Conservation (phyloP, 1,140 invertebrate species). For the Meloidogyne floridensis region DNA sequence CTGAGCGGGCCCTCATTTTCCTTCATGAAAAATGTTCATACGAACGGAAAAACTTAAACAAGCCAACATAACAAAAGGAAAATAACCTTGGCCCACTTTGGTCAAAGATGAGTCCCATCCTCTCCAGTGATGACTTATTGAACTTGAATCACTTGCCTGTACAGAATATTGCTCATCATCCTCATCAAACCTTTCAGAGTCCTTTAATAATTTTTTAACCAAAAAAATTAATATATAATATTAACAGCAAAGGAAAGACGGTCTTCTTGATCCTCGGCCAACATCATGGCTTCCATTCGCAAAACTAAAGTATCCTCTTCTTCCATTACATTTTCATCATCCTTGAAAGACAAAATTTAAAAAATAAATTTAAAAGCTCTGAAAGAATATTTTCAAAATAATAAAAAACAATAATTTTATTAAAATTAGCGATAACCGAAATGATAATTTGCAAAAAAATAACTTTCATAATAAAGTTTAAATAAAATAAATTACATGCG, state of each 20-base stretch:
- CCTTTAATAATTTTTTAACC: constrained; percentile 19
- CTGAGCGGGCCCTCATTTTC: too few species aligned
- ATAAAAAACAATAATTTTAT: too few species aligned
- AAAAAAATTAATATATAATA: neutral
- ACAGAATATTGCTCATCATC: constrained; percentile 48
- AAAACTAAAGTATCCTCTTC: constrained; percentile 25
- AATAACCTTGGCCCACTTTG: constrained; percentile 16
- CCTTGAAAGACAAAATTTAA: neutral
- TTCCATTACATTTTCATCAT: neutral
- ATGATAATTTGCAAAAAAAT: too few species aligned
- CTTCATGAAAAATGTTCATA: too few species aligned
- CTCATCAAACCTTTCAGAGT: constrained; percentile 48
- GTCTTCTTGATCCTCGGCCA: constrained; percentile 18
- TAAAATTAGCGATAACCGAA: too few species aligned
- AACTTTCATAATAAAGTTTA: too few species aligned
- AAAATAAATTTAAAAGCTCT: too few species aligned
- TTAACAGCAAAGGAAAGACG: constrained; percentile 38
- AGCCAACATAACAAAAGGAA: too few species aligned
- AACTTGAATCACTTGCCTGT: constrained; percentile 39
- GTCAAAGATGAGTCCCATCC: constrained; percentile 7
- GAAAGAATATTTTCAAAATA: too few species aligned
- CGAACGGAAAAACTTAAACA: too few species aligned
- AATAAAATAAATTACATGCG: too few species aligned
- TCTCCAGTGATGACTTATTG: constrained; percentile 42
- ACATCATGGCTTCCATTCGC: constrained; percentile 26